Evolutionary conservation across 1,140 invertebrate species (phyloP).

Genomic region (Streblospio benedicti): DNA sequence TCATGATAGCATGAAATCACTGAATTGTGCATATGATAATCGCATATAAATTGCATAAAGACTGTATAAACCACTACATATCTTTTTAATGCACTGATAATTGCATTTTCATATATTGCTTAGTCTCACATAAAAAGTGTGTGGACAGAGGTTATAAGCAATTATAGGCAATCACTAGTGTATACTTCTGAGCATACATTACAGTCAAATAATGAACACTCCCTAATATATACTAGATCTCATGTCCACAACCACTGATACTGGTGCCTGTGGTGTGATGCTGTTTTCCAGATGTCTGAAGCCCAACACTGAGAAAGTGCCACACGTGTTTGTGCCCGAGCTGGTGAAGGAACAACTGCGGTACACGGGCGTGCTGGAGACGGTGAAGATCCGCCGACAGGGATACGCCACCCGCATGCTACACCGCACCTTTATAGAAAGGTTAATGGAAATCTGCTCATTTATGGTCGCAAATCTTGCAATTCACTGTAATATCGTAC

Average conservation of each 20-base stretch:
- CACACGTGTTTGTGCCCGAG: conserved; percentile 25
- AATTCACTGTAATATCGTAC: too few relatives aligned
- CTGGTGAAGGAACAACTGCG: conserved; percentile 68
- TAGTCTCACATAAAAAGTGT: too few relatives aligned
- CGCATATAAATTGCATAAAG: too few relatives aligned
- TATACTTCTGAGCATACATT: too few relatives aligned
- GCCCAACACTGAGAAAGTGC: conserved; percentile 27
- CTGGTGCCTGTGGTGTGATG: not conserved
- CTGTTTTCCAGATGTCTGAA: conserved; percentile 30
- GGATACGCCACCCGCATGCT: conserved; percentile 38
- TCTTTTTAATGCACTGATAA: too few relatives aligned
- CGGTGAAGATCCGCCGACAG: conserved; percentile 35
- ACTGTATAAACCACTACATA: too few relatives aligned
- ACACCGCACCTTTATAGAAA: conserved; percentile 36
- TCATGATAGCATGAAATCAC: not conserved
- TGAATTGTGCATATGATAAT: not conserved
- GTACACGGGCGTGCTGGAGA: conserved; percentile 43
- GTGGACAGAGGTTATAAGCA: too few relatives aligned
- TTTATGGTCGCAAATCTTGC: too few relatives aligned
- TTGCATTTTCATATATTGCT: too few relatives aligned
- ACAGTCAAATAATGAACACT: not conserved
- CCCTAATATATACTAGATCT: not conserved
- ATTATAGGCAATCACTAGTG: too few relatives aligned
- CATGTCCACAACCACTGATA: not conserved
- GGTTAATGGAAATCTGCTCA: conserved; percentile 22